phyloP scores from a whole-genome alignment of 2,888 invertebrate species.

The Eupithecia insigniata region DNA sequence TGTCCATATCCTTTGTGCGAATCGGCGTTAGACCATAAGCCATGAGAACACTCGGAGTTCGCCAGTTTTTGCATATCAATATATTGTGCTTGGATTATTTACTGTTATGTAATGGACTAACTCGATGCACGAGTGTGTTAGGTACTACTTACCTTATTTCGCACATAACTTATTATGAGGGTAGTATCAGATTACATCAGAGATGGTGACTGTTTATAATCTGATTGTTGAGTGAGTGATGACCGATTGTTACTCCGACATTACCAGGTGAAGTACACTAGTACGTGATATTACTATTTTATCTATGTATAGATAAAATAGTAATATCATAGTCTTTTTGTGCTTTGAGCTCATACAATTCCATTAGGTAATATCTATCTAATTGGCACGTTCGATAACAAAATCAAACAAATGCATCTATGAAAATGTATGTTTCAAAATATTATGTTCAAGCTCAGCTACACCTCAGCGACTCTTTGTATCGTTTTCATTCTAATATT shows the following conservation, averaged over 20 bases:
- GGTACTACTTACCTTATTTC: background rate
- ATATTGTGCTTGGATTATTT: conserved; percentile 50
- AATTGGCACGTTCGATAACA: background rate
- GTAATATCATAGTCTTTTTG: too few relatives aligned
- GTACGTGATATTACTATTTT: background rate
- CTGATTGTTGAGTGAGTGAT: conserved; percentile 19
- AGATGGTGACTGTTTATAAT: conserved; percentile 11
- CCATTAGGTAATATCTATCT: background rate
- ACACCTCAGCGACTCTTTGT: conserved; percentile 57
- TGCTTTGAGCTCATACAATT: background rate
- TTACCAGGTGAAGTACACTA: conserved; percentile 1
- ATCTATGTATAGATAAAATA: too few relatives aligned
- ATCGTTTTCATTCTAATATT: conserved; percentile 56
- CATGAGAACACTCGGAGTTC: conserved; percentile 62
- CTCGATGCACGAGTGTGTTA: conserved; percentile 16
- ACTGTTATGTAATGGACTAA: conserved; percentile 41
- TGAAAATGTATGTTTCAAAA: background rate
- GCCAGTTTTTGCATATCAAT: conserved; percentile 75
- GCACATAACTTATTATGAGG: background rate
- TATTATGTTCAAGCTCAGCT: conserved; percentile 8
- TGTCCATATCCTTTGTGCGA: conserved; percentile 69
- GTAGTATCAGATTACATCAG: background rate
- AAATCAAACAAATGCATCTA: background rate
- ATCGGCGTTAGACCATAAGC: conserved; percentile 81
- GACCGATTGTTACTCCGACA: conserved; percentile 20